These are phyloP conservation scores for Chaenodraco wilsoni DNA, from an alignment of 2,797 vertebrate species.

Conservation along the genomic window DNA sequence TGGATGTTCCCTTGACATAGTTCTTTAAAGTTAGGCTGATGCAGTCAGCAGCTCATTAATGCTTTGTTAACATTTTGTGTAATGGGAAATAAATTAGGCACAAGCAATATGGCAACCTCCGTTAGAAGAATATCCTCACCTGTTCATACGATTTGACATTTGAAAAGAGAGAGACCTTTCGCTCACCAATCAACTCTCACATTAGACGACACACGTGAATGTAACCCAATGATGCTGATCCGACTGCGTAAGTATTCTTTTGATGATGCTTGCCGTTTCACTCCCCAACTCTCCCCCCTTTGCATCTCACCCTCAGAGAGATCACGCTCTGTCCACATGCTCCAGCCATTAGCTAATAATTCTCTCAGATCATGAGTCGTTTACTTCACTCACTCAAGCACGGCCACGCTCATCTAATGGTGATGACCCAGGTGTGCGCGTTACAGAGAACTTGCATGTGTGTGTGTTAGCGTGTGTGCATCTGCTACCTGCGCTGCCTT, in stretches of 20 bases:
- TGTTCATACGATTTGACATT: conserved; percentile 72
- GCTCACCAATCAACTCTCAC: conserved; percentile 63
- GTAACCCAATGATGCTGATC: conserved; percentile 63
- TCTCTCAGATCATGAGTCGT: conserved; percentile 72
- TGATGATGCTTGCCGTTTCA: conserved; percentile 39
- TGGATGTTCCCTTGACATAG: conserved; percentile 66
- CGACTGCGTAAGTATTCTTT: conserved; percentile 51
- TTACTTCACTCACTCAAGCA: conserved; percentile 68
- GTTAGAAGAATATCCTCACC: conserved; percentile 57
- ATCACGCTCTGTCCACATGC: conserved; percentile 66
- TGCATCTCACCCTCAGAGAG: conserved; percentile 46
- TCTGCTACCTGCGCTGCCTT: conserved; percentile 75
- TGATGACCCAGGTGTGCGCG: conserved; percentile 57
- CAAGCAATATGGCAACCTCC: conserved; percentile 59
- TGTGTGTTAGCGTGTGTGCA: conserved; percentile 32
- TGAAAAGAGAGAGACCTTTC: conserved; percentile 63
- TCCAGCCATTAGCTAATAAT: conserved; percentile 78
- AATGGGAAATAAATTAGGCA: conserved; percentile 75
- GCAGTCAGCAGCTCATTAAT: conserved; percentile 73
- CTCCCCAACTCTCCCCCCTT: conserved; percentile 25
- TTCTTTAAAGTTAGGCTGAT: conserved; percentile 69
- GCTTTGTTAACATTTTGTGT: conserved; percentile 76
- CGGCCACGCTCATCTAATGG: conserved; percentile 61
- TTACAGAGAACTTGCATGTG: conserved; percentile 24
- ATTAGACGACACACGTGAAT: conserved; percentile 58